Evolutionary conservation across 2,888 invertebrate genomes (phyloP).

Genomic region (Diarsia mendica): DNA sequence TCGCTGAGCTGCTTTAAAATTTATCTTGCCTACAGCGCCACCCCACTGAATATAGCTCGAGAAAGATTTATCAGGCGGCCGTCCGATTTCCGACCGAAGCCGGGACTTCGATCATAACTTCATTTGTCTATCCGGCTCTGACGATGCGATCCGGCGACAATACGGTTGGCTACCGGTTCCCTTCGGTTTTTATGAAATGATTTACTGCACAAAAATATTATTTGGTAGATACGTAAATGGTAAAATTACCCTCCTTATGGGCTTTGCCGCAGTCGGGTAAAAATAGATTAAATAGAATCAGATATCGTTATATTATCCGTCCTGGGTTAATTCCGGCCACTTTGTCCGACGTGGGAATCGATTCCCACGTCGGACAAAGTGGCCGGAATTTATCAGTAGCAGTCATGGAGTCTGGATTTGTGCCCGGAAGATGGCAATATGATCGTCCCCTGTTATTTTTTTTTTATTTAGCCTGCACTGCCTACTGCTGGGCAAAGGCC

Average conservation of each 20-base stretch:
- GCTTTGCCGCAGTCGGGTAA: too few relatives aligned
- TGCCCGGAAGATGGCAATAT: too few relatives aligned
- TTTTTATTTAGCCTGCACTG: too few relatives aligned
- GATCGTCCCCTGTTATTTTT: too few relatives aligned
- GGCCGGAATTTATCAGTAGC: too few relatives aligned
- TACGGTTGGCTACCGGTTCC: constrained; percentile 10
- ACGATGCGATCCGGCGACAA: constrained; percentile 11
- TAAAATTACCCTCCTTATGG: not conserved
- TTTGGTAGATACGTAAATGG: not conserved
- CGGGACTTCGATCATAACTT: constrained; percentile 40
- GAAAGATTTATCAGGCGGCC: constrained; percentile 35
- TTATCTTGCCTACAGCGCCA: constrained; percentile 6
- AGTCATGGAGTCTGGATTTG: too few relatives aligned
- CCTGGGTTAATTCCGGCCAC: too few relatives aligned
- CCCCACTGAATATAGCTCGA: constrained; percentile 12
- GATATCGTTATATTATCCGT: too few relatives aligned
- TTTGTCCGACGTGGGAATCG: too few relatives aligned
- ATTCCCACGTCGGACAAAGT: too few relatives aligned
- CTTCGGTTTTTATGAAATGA: constrained; percentile 10
- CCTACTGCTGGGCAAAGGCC: too few relatives aligned
- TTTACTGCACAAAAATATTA: not conserved
- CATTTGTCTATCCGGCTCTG: constrained; percentile 36
- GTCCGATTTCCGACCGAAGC: constrained; percentile 26
- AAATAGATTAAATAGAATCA: too few relatives aligned
- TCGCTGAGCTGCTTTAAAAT: not conserved